A percentile compares a stretch with the other conserved stretches of the same genome.
Evolutionary conservation across 1,140 invertebrate species (phyloP).

Genomic region (Drosophila albomicans): DNA sequence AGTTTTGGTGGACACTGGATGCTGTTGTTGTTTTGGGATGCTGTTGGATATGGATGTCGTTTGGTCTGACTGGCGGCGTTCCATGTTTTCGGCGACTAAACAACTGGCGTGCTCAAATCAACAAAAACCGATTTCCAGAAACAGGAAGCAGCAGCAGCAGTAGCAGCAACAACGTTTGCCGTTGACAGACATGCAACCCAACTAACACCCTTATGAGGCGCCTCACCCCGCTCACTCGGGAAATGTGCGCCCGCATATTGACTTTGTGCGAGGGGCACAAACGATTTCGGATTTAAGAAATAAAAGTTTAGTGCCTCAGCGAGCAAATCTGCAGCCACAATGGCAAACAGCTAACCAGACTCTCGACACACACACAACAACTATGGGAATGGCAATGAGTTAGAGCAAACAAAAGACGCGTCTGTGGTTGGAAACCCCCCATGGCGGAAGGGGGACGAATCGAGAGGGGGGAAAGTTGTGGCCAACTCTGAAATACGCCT

Average conservation of each 20-base stretch:
- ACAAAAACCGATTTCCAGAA: conserved; percentile 82
- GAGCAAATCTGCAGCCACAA: conserved; percentile 74
- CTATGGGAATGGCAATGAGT: conserved; percentile 33
- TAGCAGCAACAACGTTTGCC: conserved; percentile 49
- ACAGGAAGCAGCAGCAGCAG: conserved; percentile 63
- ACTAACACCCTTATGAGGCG: conserved; percentile 18
- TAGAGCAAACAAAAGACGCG: conserved; percentile 81
- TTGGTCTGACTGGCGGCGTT: conserved; percentile 38
- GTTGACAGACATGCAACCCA: conserved; percentile 51
- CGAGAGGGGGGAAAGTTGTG: conserved; percentile 17
- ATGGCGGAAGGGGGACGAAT: too few species aligned
- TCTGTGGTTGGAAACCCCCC: conserved; percentile 63
- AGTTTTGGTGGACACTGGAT: conserved; percentile 40
- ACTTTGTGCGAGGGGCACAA: conserved; percentile 74
- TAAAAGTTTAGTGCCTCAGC: conserved; percentile 79
- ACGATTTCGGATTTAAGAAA: conserved; percentile 81
- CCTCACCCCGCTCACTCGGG: conserved; percentile 2
- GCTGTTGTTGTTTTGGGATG: conserved; percentile 1
- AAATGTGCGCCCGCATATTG: conserved; percentile 74
- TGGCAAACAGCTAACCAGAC: conserved; percentile 64
- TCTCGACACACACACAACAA: conserved; percentile 20
- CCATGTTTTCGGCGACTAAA: conserved; percentile 68
- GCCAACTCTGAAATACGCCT: conserved; percentile 13
- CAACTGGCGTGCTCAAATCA: conserved; percentile 75
- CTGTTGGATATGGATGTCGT: conserved; percentile 27